Base-by-base conservation (phyloP, 2,113 vertebrate genomes). In the Furnarius figulus region DNA sequence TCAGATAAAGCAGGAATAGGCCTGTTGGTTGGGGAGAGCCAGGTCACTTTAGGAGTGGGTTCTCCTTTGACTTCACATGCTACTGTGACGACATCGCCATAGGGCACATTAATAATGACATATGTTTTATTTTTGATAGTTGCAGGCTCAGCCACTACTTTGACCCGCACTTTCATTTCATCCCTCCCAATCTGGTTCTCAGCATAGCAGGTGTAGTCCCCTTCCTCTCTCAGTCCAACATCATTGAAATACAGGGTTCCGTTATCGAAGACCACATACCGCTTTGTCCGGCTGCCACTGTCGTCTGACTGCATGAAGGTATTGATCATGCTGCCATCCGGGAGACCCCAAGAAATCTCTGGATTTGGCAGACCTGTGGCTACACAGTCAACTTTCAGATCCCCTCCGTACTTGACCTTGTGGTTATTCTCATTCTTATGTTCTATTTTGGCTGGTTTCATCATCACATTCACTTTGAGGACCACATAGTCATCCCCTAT, bases 141-240 rank as follows among this genome's bases (percentile, higher is more conserved):
- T 3, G 99, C 98, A 3, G 98, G 96, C 50, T 98, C 97, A 0
- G 98, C 87, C 65, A 98, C 96, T 40, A 98, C 98, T 90, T 98
- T 98, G 28, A 99, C 98, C 4, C 98, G 97, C 6, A 99, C 98
- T 30, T 97, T 98, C 99, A 99, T 99, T 94, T 99, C 98, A 59
- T 99, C 99, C 95, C 98, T 99, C 37, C 99, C 99, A 5, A 99
- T 96, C 89, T 98, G 98, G 96, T 99, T 99, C 65, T 99, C 97
- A 0, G 99, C 99, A 9, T 99, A 98, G 95, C 99, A 99, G 3
- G 98, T 99, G 94, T 99, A 99, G 93, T 99, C 98, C 0, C 99
- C 99, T 39, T 99, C 98, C 44, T 99, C 98, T 25, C 97, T 97
- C 94, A 97, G 91, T 17, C 99, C 99, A 5, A 99, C 99, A 0